Percentiles rank a stretch among this genome's conserved stretches.
Conservation (phyloP, 2,113 vertebrate genomes). For the Hyla sarda region DNA sequence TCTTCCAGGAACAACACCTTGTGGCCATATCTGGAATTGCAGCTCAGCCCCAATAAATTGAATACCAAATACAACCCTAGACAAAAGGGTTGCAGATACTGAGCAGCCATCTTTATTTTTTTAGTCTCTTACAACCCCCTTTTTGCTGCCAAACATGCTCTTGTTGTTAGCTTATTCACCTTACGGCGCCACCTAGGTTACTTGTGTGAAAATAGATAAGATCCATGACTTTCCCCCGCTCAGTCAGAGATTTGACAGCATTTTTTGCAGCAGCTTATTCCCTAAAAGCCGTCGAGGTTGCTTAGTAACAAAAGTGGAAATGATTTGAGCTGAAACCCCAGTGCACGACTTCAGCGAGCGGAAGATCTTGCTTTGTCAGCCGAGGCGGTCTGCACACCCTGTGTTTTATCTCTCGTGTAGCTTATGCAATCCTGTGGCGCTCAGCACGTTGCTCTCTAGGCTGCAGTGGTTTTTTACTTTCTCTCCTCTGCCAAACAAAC, state of each 20-base stretch:
- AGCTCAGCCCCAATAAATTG: background rate
- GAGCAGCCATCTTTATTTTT: too few species aligned
- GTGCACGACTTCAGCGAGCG: background rate
- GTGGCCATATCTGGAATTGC: background rate
- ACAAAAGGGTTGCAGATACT: too few species aligned
- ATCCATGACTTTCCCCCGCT: background rate
- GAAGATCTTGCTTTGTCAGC: background rate
- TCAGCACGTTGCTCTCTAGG: too few species aligned
- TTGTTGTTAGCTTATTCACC: background rate
- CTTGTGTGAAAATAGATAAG: background rate
- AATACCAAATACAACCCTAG: too few species aligned
- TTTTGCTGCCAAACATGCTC: too few species aligned
- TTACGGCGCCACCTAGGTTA: background rate
- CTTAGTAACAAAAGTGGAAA: background rate
- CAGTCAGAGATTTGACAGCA: background rate
- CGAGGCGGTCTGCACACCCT: background rate
- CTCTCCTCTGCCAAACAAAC: background rate
- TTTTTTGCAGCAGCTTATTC: background rate
- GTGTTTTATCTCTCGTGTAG: background rate
- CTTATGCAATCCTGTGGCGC: background rate
- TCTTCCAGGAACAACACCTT: background rate
- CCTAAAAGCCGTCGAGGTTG: background rate
- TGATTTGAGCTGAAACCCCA: background rate
- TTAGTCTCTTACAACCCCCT: too few species aligned
- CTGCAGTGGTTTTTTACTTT: background rate